A percentile compares a stretch with the other conserved stretches of the same genome.
Evolutionary conservation across 2,797 vertebrate genomes (phyloP).

Genomic region (Chiloscyllium punctatum): DNA sequence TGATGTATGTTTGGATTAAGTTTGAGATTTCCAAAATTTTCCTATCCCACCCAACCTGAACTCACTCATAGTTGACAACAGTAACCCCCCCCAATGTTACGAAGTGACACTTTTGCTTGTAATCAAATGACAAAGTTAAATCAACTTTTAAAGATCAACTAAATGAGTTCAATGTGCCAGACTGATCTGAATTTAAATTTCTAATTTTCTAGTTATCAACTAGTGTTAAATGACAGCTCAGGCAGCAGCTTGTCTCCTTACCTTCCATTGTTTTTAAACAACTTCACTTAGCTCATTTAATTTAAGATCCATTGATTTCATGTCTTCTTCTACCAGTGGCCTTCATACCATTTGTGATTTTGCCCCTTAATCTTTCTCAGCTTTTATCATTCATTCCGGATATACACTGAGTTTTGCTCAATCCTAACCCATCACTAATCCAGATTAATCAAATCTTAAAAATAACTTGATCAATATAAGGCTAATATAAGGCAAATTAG

Average conservation of each 20-base stretch:
- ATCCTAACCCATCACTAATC: background rate
- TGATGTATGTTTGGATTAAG: background rate
- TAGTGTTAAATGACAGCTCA: background rate
- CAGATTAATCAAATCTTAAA: background rate
- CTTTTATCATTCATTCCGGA: background rate
- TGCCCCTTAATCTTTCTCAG: background rate
- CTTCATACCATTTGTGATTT: background rate
- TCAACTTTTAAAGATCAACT: background rate
- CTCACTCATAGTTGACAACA: background rate
- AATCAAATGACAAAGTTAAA: background rate
- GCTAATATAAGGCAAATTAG: background rate
- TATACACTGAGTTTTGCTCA: background rate
- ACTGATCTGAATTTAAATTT: background rate
- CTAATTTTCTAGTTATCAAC: background rate
- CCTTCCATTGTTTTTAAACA: background rate
- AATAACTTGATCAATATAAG: background rate
- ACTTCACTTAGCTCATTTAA: conserved; percentile 2
- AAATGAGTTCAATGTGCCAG: background rate
- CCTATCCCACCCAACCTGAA: background rate
- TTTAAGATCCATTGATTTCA: conserved; percentile 21
- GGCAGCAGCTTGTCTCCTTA: background rate
- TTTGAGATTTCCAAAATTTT: background rate
- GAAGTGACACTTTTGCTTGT: background rate
- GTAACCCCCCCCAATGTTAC: background rate
- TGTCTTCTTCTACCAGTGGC: background rate